Evolutionary conservation across 2,113 vertebrate species (phyloP).

Genomic region (Eleginops maclovinus): DNA sequence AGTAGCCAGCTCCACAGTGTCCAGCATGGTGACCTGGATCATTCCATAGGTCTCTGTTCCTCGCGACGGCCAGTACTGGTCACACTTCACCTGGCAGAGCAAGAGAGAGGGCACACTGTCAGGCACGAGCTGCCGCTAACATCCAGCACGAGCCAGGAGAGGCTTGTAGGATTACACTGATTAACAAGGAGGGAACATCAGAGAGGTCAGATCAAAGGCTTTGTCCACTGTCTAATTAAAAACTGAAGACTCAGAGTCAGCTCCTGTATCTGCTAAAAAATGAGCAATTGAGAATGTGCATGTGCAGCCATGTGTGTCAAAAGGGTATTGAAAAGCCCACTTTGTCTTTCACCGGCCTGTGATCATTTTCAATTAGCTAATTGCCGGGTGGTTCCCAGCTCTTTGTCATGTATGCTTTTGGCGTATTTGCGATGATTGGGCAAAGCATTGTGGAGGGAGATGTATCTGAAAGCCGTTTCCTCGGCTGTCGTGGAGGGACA

Average conservation of each 20-base stretch:
- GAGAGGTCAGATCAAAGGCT: constrained; percentile 69
- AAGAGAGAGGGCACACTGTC: constrained; percentile 52
- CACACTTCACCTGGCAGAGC: constrained; percentile 91
- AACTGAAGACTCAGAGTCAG: constrained; percentile 48
- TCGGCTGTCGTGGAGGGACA: constrained; percentile 37
- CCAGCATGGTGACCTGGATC: constrained; percentile 94
- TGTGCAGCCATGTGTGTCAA: constrained; percentile 48
- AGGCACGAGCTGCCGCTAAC: constrained; percentile 36
- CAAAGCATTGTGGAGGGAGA: constrained; percentile 43
- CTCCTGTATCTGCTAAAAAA: constrained; percentile 37
- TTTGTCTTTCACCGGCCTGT: constrained; percentile 61
- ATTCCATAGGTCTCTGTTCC: constrained; percentile 94
- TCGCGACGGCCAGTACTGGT: constrained; percentile 95
- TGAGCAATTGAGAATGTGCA: not conserved
- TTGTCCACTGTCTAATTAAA: constrained; percentile 71
- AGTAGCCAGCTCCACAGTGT: constrained; percentile 94
- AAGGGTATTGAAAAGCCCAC: constrained; percentile 53
- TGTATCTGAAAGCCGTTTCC: constrained; percentile 41
- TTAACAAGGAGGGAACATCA: constrained; percentile 69
- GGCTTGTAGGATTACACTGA: constrained; percentile 66
- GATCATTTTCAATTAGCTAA: constrained; percentile 72
- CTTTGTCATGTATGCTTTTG: constrained; percentile 58
- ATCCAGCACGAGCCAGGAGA: constrained; percentile 35
- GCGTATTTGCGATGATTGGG: constrained; percentile 42
- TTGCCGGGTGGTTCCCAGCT: constrained; percentile 42